Evolutionary conservation across 2,113 vertebrate species (phyloP).

Genomic region (Empidonax traillii): DNA sequence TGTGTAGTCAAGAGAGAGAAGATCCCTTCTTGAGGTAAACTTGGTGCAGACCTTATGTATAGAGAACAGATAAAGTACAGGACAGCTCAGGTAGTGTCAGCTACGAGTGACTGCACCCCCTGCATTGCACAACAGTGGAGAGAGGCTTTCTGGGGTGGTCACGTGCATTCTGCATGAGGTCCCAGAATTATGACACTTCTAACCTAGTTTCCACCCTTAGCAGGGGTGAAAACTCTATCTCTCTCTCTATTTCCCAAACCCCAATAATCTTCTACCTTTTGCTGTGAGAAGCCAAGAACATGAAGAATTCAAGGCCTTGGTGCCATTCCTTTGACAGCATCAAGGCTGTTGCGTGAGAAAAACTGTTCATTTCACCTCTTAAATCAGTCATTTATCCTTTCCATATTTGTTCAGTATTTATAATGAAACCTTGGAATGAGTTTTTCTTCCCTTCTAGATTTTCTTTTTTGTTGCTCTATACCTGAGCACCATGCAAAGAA

Average conservation of each 20-base stretch:
- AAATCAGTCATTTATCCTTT: background rate
- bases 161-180: too few species aligned
- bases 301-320: background rate
- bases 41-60: background rate
- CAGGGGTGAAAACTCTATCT: background rate
- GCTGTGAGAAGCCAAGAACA: background rate
- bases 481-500: background rate
- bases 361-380: background rate
- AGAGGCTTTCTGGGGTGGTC: too few species aligned
- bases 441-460: background rate
- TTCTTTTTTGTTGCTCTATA: background rate
- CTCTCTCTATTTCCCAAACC: background rate
- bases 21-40: rapidly evolving
- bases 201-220: background rate
- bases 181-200: background rate
- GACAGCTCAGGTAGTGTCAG: background rate
- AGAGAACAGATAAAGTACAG: background rate
- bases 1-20: background rate
- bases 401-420: background rate
- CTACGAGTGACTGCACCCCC: too few species aligned
- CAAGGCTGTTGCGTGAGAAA: background rate
- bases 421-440: background rate
- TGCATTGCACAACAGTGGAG: too few species aligned
- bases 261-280: background rate
- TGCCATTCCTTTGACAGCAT: background rate